Percentiles rank a stretch among this genome's conserved stretches.
Conservation (phyloP, 1,140 invertebrate genomes). For the Drosophila paulistorum region DNA sequence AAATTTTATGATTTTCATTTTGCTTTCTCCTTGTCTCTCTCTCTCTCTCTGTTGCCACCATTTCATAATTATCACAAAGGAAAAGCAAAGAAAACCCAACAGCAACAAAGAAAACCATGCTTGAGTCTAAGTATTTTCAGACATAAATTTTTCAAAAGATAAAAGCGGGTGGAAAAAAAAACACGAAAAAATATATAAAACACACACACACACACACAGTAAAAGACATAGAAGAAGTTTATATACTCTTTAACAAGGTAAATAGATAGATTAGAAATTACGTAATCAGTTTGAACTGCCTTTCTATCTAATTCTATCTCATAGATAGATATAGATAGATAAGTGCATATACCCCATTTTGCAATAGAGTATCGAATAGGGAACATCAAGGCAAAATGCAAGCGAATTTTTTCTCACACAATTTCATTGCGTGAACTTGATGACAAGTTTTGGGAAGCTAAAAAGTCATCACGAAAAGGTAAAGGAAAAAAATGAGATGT, state of each 20-base stretch:
- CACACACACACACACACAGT: background rate
- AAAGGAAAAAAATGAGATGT: background rate
- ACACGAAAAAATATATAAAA: background rate
- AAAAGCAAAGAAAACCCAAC: conserved; percentile 1
- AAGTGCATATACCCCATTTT: no score
- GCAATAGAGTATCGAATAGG: background rate
- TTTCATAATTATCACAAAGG: conserved; percentile 10
- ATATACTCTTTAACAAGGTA: background rate
- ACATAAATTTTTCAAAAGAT: conserved; percentile 12
- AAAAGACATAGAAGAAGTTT: background rate
- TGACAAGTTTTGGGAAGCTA: conserved; percentile 4
- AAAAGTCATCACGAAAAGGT: background rate
- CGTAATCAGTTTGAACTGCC: no score
- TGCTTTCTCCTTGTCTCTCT: background rate
- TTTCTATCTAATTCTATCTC: no score
- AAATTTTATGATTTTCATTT: conserved; percentile 2
- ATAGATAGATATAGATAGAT: no score
- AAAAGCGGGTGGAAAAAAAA: background rate
- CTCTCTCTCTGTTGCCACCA: background rate
- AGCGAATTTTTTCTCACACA: conserved; percentile 5
- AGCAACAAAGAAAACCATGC: conserved; percentile 7
- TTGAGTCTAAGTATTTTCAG: conserved; percentile 9
- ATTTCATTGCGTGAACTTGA: conserved; percentile 9
- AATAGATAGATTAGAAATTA: no score
- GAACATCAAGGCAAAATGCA: background rate